Percentiles rank a stretch among this genome's conserved stretches.
Conservation (phyloP, 2,888 invertebrate species). For the Yponomeuta sedellus region DNA sequence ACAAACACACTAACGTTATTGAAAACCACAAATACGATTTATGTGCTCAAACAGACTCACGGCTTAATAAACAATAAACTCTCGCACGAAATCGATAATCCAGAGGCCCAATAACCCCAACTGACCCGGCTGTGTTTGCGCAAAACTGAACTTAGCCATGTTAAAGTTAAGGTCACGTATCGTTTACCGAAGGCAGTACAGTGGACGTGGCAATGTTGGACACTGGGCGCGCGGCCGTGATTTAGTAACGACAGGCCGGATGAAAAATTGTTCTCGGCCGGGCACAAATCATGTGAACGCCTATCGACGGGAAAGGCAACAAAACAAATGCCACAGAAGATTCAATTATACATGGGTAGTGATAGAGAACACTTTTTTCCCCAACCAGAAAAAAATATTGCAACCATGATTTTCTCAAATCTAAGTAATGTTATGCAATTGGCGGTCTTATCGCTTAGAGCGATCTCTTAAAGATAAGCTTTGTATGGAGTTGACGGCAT, state of each 20-base stretch:
- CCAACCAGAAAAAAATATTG: too few relatives aligned
- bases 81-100: conserved; percentile 5
- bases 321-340: background rate
- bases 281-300: conserved; percentile 41
- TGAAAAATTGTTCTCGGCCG: conserved; percentile 38
- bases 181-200: conserved; percentile 17
- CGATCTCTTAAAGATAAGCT: too few relatives aligned
- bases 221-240: conserved; percentile 31
- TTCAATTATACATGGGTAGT: too few relatives aligned
- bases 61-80: conserved; percentile 12
- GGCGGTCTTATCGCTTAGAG: too few relatives aligned
- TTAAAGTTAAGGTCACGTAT: conserved; percentile 23
- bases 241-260: conserved; percentile 34
- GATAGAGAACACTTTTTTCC: too few relatives aligned
- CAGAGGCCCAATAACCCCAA: background rate
- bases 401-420: too few relatives aligned
- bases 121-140: conserved; percentile 20
- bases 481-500: too few relatives aligned
- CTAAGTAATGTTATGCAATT: too few relatives aligned
- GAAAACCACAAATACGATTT: conserved; percentile 1
- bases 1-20: background rate
- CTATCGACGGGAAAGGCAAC: conserved; percentile 24
- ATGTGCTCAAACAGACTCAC: background rate
- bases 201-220: conserved; percentile 29
- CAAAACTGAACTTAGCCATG: conserved; percentile 18